Percentiles rank a stretch among this genome's conserved stretches.
These are phyloP conservation scores for Hippopotamus amphibius DNA, from an alignment of 2,113 vertebrate genomes.

Conservation along the genomic window DNA sequence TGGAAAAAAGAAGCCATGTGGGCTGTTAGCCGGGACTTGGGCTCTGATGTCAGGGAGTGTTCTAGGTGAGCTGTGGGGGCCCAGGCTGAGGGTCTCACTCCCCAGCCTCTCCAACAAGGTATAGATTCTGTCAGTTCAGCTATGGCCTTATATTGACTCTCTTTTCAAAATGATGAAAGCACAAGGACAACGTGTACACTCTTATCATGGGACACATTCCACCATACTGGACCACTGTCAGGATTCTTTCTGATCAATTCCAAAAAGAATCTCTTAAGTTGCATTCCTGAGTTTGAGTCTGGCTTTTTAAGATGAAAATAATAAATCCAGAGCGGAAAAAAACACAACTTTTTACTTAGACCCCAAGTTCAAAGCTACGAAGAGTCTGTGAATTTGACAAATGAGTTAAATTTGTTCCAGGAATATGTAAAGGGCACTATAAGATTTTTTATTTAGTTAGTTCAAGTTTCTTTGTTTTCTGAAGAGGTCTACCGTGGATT, in stretches of 20 bases:
- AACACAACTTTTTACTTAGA: background rate
- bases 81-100: background rate
- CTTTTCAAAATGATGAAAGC: background rate
- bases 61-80: background rate
- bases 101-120: background rate
- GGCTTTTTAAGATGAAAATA: conserved; percentile 2
- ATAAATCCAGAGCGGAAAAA: background rate
- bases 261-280: background rate
- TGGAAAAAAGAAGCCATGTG: conserved; percentile 73
- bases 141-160: background rate
- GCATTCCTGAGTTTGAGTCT: background rate
- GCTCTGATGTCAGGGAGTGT: background rate
- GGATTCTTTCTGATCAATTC: background rate
- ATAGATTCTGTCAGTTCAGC: background rate
- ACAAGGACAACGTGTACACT: background rate
- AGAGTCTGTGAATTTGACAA: background rate
- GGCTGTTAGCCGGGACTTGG: accelerated
- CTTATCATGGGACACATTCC: background rate
- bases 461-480: conserved; percentile 13
- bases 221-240: background rate
- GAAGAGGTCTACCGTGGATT: background rate
- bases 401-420: background rate
- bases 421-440: conserved; percentile 15
- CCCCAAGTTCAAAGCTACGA: conserved; percentile 1
- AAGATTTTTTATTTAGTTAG: background rate